Percentiles rank a stretch among this genome's conserved stretches.
phyloP scores from a whole-genome alignment of 2,113 vertebrate species.

The Malurus alboscapulatus region DNA sequence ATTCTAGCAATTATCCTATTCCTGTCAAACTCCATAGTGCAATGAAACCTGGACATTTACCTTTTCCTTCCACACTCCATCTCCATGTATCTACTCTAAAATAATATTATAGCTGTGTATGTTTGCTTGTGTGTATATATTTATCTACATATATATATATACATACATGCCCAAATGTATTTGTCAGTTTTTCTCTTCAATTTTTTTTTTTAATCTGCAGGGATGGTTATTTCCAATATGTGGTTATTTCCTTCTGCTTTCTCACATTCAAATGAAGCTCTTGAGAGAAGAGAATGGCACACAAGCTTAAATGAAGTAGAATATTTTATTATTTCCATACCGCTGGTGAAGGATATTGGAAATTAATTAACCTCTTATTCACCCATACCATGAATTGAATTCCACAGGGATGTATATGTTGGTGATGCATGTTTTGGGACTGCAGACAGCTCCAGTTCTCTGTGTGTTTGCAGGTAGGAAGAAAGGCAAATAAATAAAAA shows the following conservation, averaged over 20 bases:
- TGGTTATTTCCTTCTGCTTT: background rate
- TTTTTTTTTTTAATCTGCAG: background rate
- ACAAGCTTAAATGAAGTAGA: background rate
- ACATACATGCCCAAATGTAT: background rate
- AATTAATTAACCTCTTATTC: conserved; percentile 1
- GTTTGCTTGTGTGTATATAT: background rate
- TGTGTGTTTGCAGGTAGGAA: background rate
- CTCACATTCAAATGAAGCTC: background rate
- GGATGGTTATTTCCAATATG: background rate
- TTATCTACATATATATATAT: background rate
- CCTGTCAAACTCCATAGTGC: background rate
- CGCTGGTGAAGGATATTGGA: background rate
- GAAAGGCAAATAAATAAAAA: background rate
- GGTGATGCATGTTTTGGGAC: background rate
- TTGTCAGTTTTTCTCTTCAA: background rate
- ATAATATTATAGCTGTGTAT: background rate
- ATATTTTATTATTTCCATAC: background rate
- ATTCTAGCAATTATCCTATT: background rate
- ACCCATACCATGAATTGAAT: background rate
- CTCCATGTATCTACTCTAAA: background rate
- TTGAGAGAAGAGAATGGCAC: background rate
- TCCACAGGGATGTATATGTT: background rate
- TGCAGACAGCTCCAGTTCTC: background rate
- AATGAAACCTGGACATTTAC: background rate
- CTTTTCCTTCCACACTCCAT: background rate